phyloP scores from a whole-genome alignment of 1,140 invertebrate species.

The Meloidogyne floridensis region DNA sequence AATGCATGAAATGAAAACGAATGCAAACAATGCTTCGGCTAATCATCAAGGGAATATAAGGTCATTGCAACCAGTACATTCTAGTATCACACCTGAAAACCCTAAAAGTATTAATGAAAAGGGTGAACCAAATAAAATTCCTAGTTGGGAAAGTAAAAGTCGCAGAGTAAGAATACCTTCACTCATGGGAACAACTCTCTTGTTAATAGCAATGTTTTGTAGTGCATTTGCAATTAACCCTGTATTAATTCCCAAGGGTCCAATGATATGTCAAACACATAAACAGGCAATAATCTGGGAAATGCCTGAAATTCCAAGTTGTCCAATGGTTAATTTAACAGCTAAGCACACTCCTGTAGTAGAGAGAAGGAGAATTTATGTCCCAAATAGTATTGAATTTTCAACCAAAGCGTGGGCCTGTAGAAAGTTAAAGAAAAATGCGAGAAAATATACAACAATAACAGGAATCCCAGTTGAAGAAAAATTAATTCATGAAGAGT shows the following conservation, averaged over 20 bases:
- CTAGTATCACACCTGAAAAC: too few species aligned
- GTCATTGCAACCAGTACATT: neutral
- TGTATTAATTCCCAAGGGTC: neutral
- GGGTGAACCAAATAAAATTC: neutral
- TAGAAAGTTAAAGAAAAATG: constrained; percentile 12
- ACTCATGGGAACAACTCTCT: neutral
- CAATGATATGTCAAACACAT: constrained; percentile 10
- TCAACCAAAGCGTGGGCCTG: constrained; percentile 14
- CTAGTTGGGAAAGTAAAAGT: neutral
- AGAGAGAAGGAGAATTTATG: neutral
- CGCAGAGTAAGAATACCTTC: neutral
- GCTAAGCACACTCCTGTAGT: neutral
- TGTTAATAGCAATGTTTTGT: neutral
- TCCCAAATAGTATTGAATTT: constrained; percentile 16
- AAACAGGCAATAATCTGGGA: neutral
- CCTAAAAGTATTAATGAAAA: too few species aligned
- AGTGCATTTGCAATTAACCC: neutral
- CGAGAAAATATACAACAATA: neutral
- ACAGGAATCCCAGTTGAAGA: neutral
- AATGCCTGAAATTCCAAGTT: constrained; percentile 13
- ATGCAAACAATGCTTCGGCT: neutral
- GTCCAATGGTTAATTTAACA: neutral
- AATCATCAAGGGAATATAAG: neutral
- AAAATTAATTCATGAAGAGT: neutral
- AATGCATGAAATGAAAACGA: constrained; percentile 19